phyloP scores from a whole-genome alignment of 2,113 vertebrate genomes.

The Hydrochoerus hydrochaeris region DNA sequence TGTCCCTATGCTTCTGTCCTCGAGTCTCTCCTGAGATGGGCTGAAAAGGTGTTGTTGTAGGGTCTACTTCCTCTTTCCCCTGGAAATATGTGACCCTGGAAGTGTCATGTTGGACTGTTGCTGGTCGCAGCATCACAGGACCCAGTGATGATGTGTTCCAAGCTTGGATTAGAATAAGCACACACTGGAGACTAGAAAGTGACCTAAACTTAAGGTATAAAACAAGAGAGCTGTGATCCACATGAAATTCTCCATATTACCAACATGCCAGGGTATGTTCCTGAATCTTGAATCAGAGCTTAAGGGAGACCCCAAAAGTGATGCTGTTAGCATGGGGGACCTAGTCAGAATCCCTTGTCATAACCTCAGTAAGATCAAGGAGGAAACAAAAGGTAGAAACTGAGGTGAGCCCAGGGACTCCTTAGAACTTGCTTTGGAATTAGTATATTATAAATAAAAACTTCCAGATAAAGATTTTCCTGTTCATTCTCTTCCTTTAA shows the following conservation, averaged over 20 bases:
- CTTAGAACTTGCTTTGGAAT: background rate
- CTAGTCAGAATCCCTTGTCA: background rate
- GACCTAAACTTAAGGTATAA: background rate
- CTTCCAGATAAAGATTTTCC: background rate
- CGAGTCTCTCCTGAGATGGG: background rate
- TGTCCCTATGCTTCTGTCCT: background rate
- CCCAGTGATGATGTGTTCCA: background rate
- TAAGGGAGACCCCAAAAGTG: too few relatives aligned
- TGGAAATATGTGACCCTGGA: background rate
- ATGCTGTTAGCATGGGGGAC: too few relatives aligned
- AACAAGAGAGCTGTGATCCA: background rate
- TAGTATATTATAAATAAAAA: background rate
- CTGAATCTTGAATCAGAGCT: background rate
- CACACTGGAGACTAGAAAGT: background rate
- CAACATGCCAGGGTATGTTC: background rate
- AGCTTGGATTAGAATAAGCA: background rate
- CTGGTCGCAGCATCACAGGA: background rate
- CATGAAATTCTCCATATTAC: fast-evolving
- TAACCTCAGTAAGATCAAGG: background rate
- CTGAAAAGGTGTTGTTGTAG: background rate
- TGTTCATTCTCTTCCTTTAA: background rate
- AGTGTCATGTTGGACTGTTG: background rate
- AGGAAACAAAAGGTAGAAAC: background rate
- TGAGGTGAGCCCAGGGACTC: background rate
- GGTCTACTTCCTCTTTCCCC: background rate